Base-by-base conservation (phyloP, 2,888 invertebrate species). In the Biston stratarius region DNA sequence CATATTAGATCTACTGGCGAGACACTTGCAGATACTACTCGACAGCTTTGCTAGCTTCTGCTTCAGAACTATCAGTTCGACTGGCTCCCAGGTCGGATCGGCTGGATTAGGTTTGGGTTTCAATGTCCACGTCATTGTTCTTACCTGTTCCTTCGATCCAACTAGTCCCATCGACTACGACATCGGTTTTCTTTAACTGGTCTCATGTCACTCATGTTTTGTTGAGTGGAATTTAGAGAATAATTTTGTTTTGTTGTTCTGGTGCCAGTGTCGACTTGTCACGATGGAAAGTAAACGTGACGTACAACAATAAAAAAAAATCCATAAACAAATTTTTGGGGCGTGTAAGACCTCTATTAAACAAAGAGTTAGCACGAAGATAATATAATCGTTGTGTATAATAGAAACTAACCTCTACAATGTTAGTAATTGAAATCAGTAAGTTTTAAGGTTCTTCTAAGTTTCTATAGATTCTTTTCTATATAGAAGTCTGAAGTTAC, bases 21-120 rank as follows among this genome's bases (percentile, higher is more conserved):
- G 44, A 66, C 89, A 89, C 55, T 82, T 82, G 75, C 91, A 91
- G 0, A 36, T 42, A 24, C 15, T 61, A 42, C 47, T 15, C 15
- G 77, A 68, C 0, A 88, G 68, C 5, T 80, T 77, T 0, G 87
- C 87, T 34, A 92, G 72, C 69, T 86, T 81, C 15, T 77, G 71
- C 70, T 91, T 91, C 33, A 92, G 69, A 8, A 74, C 63, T 6
- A 75, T 79, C 2, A 91, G 79, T 75, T 88, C 87, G n/a, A 74
- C 14, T 8, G 89, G 88, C 56, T 91, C 88, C 68, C 71, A 72
- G 33, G 11, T 0, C 8, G 53, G 6, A 44, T 52, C 57, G 34
- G 6, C 12, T 8, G 45, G 9, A n/a, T 58, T 57, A 10, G n/a
- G 24, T 12, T 24, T 44, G 12, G 33, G 44, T 6, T 42, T 49